Conservation (phyloP, 2,797 vertebrate species). For the Poecile montanus region DNA sequence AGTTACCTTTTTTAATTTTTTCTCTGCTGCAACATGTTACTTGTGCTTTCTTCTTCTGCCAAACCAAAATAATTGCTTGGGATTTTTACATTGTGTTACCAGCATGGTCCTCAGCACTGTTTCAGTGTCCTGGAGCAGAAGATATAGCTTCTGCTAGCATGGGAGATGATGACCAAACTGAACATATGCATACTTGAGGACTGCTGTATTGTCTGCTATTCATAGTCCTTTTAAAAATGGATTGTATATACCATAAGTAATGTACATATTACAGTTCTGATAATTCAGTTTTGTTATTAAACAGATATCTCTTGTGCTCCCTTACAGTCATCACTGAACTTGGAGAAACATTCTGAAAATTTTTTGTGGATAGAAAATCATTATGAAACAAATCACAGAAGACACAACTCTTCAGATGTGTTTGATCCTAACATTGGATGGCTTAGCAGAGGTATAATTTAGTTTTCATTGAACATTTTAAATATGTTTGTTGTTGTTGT, state of each 20-base stretch:
- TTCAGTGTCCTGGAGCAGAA: background rate
- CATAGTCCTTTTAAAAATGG: background rate
- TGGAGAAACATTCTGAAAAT: conserved; percentile 77
- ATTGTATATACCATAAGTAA: background rate
- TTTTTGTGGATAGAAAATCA: conserved; percentile 72
- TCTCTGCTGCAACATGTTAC: background rate
- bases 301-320: background rate
- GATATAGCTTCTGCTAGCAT: background rate
- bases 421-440: background rate
- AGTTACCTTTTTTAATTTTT: background rate
- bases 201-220: background rate
- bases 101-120: background rate
- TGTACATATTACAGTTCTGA: background rate
- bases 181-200: background rate
- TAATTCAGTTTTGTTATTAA: background rate
- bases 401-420: background rate
- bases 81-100: background rate
- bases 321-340: conserved; percentile 74
- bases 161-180: background rate
- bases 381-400: conserved; percentile 74
- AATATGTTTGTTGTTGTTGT: background rate
- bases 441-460: background rate
- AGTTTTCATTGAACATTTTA: background rate
- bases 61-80: background rate
- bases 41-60: background rate